These are phyloP conservation scores for Turnix velox DNA, from an alignment of 2,113 vertebrate genomes.

Conservation along the genomic window DNA sequence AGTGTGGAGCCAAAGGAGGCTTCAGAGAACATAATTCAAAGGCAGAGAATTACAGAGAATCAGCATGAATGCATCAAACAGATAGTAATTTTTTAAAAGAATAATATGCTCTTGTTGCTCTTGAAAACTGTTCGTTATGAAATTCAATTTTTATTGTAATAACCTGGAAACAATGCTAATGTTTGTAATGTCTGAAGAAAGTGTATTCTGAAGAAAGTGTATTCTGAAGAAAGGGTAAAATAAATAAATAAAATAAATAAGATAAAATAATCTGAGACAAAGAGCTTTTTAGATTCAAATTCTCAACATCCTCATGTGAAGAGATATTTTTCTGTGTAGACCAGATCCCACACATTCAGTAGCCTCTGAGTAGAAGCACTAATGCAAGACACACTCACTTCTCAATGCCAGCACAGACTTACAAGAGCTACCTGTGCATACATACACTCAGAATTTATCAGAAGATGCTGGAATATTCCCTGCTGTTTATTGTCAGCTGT, in stretches of 20 bases:
- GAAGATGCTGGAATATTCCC: background rate
- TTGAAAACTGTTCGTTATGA: background rate
- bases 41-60: background rate
- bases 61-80: background rate
- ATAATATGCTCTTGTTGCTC: background rate
- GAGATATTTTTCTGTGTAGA: background rate
- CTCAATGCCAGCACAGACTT: background rate
- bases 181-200: background rate
- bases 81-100: accelerated
- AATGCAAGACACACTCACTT: background rate
- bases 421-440: background rate
- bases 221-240: too few relatives aligned
- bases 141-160: background rate
- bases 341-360: background rate
- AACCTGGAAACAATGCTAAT: background rate
- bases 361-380: background rate
- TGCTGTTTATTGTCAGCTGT: background rate
- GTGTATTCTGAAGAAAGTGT: too few relatives aligned
- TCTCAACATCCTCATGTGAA: background rate
- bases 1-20: background rate
- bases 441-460: background rate
- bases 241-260: too few relatives aligned
- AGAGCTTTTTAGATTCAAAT: background rate
- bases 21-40: background rate
- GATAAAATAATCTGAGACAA: background rate